phyloP scores from a whole-genome alignment of 2,113 vertebrate genomes.

The Rynchops niger region DNA sequence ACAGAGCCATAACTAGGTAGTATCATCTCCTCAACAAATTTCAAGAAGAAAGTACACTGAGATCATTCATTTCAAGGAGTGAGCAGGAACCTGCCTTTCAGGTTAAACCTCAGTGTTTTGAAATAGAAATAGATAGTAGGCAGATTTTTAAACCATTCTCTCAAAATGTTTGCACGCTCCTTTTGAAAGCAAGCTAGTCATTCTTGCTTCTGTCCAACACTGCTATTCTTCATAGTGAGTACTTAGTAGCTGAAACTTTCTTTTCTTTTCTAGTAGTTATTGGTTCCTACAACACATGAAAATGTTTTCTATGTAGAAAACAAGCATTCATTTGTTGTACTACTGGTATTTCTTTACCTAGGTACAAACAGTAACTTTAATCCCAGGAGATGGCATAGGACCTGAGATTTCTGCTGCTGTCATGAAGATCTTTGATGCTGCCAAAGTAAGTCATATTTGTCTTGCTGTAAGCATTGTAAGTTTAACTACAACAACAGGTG shows the following conservation, averaged over 20 bases:
- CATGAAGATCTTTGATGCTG: conserved; percentile 93
- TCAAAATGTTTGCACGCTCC: neutral
- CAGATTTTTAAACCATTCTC: neutral
- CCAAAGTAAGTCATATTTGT: conserved; percentile 77
- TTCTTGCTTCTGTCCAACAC: neutral
- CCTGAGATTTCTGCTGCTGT: conserved; percentile 92
- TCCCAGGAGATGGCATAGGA: conserved; percentile 97
- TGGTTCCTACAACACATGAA: neutral
- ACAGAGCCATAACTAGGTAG: neutral
- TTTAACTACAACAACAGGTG: neutral
- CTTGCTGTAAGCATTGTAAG: neutral
- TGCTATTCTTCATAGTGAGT: neutral
- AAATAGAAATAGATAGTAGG: neutral
- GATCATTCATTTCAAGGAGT: neutral
- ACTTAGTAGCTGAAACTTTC: neutral
- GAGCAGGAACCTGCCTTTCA: neutral
- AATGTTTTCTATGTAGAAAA: neutral
- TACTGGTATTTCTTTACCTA: conserved; percentile 56
- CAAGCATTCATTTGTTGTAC: neutral
- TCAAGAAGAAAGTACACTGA: neutral
- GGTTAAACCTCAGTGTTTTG: neutral
- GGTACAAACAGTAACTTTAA: conserved; percentile 92
- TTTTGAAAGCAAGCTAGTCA: neutral
- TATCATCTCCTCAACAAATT: neutral
- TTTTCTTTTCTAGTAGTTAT: neutral